phyloP scores from a whole-genome alignment of 2,113 vertebrate genomes.

The Ochotona princeps region DNA sequence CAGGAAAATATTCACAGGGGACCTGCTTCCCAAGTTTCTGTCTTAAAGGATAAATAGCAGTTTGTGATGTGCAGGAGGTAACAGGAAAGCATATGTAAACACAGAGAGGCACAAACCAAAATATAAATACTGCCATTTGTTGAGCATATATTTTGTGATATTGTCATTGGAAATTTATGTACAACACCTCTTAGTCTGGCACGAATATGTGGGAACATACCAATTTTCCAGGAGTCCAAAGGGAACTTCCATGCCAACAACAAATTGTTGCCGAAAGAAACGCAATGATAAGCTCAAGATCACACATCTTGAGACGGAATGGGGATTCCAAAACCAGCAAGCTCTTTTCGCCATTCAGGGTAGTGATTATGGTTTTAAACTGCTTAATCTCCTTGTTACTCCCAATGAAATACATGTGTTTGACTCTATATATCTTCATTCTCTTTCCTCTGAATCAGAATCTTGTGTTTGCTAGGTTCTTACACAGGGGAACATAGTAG shows the following conservation, averaged over 20 bases:
- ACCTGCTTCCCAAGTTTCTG: neutral
- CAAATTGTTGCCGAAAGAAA: neutral
- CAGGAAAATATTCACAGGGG: neutral
- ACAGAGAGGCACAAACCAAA: neutral
- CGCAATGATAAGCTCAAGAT: neutral
- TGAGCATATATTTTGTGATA: neutral
- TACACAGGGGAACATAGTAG: neutral
- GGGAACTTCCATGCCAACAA: neutral
- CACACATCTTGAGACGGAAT: neutral
- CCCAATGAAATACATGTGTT: neutral
- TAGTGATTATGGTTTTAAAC: neutral
- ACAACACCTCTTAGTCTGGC: neutral
- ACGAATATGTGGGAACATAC: neutral
- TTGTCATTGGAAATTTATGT: neutral
- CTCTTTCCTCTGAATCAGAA: neutral
- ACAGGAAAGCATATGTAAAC: neutral
- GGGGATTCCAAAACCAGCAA: neutral
- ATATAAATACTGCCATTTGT: neutral
- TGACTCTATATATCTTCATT: neutral
- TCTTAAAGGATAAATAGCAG: neutral
- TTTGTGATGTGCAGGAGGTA: neutral
- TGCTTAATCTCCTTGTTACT: neutral
- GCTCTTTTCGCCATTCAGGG: neutral
- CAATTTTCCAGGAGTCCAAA: neutral
- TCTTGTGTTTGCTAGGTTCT: neutral